Percentiles rank a stretch among this genome's conserved stretches.
phyloP scores from a whole-genome alignment of 2,113 vertebrate species.

The Anhinga anhinga region DNA sequence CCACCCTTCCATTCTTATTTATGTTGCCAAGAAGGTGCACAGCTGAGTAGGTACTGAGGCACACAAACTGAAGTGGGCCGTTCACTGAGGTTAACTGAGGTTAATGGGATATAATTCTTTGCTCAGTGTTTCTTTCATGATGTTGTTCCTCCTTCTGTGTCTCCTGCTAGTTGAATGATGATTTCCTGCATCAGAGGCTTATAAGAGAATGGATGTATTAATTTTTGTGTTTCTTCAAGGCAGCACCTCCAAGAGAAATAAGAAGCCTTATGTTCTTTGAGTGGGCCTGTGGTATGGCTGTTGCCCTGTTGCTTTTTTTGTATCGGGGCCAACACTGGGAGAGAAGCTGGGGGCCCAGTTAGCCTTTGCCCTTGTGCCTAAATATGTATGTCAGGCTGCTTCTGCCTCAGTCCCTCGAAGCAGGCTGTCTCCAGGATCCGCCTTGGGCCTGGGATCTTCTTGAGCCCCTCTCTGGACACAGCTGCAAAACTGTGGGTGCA shows the following conservation, averaged over 20 bases:
- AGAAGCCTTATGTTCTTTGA: background rate
- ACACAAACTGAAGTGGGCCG: background rate
- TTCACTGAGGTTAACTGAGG: background rate
- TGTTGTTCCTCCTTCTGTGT: background rate
- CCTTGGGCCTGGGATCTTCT: background rate
- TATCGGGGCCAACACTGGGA: background rate
- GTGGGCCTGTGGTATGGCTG: background rate
- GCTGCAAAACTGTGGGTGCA: background rate
- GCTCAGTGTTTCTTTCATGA: background rate
- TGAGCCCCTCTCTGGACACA: background rate
- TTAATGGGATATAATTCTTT: background rate
- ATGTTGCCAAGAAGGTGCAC: background rate
- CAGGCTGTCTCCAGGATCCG: background rate
- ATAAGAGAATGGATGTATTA: background rate
- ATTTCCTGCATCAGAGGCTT: background rate
- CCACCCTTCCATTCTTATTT: background rate
- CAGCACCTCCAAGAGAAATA: background rate
- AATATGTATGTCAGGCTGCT: background rate
- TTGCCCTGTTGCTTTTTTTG: background rate
- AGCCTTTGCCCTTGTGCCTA: background rate
- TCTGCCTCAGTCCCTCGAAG: background rate
- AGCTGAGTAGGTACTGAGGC: background rate
- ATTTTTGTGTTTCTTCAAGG: background rate
- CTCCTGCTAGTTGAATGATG: background rate
- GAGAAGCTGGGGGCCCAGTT: background rate